Evolutionary conservation across 2,113 vertebrate genomes (phyloP), one percentile per base, ranked within the genome.

Genomic region (Lophius piscatorius): DNA sequence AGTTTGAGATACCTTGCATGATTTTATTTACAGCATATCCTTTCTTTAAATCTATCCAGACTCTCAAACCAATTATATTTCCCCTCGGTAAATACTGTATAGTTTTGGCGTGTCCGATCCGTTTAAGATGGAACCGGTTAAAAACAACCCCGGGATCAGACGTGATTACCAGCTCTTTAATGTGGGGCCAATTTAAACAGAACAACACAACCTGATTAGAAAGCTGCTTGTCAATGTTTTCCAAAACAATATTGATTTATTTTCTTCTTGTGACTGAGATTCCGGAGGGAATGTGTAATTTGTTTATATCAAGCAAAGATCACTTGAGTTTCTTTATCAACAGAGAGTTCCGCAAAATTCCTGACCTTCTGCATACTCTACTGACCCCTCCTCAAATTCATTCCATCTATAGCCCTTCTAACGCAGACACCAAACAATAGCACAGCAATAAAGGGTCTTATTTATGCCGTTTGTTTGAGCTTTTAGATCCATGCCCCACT

Each of bases 111-210:
- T 1, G 4, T 10, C 51, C 50, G 18, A 66, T 51, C 58, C 35
- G 56, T 73, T 55, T 46, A 44, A 76, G 48, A 51, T 6, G 0
- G 59, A 72, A 55, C 45, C 41, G 31, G 21, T 64, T 72, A 17
- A 66, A 67, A 70, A 60, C 35, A 58, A 51, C 24, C 36, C 63
- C 10, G 8, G 61, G 65, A 63, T 81, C 61, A 63, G 49, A 66
- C 23, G 20, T 73, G 61, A 81, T 84, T 70, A 84, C 49, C 23
- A 48, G 24, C 34, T 70, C 45, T 49, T 38, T 64, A 63, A 76
- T 65, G 64, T 61, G 66, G 65, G 24, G 65, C 66, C 47, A 66
- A 63, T 35, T 55, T 56, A 42, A 71, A 74, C 56, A 52, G 16
- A 35, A 70, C 34, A 49, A 74, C 57, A 20, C 60, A 58, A 48